Evolutionary conservation across 2,113 vertebrate genomes (phyloP).

Genomic region (Actenoides hombroni): DNA sequence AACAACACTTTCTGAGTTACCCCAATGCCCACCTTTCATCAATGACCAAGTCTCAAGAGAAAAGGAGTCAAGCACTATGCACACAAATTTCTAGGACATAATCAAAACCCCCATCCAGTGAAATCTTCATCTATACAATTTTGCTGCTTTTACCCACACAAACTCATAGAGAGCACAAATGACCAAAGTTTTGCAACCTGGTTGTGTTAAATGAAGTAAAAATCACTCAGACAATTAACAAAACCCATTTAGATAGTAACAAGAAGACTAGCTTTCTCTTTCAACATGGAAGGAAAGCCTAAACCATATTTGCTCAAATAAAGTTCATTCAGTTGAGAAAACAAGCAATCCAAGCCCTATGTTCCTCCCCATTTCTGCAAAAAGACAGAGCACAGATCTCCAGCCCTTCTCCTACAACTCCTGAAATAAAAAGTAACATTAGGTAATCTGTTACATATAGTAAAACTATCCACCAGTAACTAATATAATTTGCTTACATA

Average conservation of each 20-base stretch:
- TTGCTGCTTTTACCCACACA: accelerated
- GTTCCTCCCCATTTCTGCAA: not conserved
- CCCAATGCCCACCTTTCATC: not conserved
- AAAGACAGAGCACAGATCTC: not conserved
- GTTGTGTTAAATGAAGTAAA: not conserved
- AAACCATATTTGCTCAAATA: not conserved
- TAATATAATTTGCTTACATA: accelerated
- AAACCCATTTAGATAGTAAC: accelerated
- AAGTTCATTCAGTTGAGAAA: not conserved
- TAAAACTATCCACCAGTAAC: accelerated
- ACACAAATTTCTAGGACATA: not conserved
- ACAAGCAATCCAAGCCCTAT: not conserved
- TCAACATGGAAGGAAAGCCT: accelerated
- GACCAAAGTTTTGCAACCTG: not conserved
- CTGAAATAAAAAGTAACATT: accelerated
- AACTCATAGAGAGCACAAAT: not conserved
- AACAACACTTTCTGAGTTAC: not conserved
- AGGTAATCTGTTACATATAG: accelerated
- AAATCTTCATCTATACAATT: accelerated
- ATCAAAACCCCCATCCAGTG: not conserved
- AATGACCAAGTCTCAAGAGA: not conserved
- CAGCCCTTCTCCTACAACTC: not conserved
- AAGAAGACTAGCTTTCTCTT: not conserved
- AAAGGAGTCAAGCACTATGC: not conserved
- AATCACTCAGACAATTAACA: not conserved